Conservation (phyloP, 2,113 vertebrate species). For the Sclerurus mexicanus region DNA sequence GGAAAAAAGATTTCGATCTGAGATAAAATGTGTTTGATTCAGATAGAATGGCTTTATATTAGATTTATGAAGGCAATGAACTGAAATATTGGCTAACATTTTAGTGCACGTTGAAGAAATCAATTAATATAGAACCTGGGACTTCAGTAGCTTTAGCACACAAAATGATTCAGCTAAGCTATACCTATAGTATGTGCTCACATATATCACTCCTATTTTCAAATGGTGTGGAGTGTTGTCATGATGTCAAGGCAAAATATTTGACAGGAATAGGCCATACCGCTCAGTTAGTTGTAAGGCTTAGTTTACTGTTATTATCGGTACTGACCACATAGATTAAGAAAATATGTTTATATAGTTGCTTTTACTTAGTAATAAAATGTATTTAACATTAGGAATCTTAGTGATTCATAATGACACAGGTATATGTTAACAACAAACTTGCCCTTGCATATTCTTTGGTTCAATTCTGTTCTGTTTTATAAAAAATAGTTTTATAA, state of each 20-base stretch:
- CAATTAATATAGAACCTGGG: neutral
- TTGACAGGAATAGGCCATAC: neutral
- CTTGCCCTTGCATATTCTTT: neutral
- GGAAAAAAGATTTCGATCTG: neutral
- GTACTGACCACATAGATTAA: neutral
- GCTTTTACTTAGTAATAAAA: neutral
- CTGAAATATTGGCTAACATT: neutral
- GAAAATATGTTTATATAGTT: neutral
- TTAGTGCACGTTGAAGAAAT: neutral
- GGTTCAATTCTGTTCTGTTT: neutral
- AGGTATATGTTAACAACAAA: neutral
- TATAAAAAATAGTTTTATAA: too few relatives aligned
- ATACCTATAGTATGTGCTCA: neutral
- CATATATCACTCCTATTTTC: neutral
- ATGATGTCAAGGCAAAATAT: neutral
- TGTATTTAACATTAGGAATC: neutral
- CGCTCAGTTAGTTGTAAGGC: neutral
- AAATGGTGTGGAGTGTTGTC: neutral
- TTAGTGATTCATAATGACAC: neutral
- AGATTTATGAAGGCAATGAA: neutral
- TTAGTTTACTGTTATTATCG: neutral
- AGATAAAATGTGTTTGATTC: neutral
- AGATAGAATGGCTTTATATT: neutral
- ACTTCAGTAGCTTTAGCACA: neutral
- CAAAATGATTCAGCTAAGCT: neutral